phyloP scores from a whole-genome alignment of 2,113 vertebrate species.

The Odontesthes bonariensis region DNA sequence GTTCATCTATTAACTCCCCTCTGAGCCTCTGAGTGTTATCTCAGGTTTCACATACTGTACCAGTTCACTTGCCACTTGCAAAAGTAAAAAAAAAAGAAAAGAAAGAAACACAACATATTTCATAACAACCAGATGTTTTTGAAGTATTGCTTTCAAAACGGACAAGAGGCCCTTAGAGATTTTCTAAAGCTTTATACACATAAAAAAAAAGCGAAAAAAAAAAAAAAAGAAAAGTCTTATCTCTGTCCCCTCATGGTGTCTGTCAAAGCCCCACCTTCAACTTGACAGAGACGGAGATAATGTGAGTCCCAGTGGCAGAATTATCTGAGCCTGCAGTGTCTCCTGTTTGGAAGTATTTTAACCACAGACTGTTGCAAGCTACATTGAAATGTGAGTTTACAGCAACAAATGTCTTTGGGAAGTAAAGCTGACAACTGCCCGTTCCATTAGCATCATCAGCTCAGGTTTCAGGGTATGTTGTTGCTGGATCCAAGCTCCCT shows the following conservation, averaged over 20 bases:
- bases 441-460: not conserved
- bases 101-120: not conserved
- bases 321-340: constrained; percentile 21
- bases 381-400: too few species aligned
- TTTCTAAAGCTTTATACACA: too few species aligned
- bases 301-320: too few species aligned
- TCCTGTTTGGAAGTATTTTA: not conserved
- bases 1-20: not conserved
- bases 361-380: too few species aligned
- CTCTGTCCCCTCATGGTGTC: not conserved
- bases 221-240: too few species aligned
- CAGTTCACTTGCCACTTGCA: not conserved
- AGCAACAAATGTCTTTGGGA: not conserved
- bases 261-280: not conserved
- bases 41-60: constrained; percentile 21
- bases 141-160: too few species aligned
- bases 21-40: constrained; percentile 3
- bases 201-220: too few species aligned
- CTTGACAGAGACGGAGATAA: not conserved
- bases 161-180: too few species aligned
- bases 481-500: constrained; percentile 4
- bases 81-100: not conserved
- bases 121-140: not conserved
- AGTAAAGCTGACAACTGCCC: not conserved
- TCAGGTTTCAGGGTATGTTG: constrained; percentile 32